A percentile compares a stretch with the other conserved stretches of the same genome.
Conservation (phyloP, 37 sponge, comb jelly and placozoan genomes). For the Cliona cf. orientalis region DNA sequence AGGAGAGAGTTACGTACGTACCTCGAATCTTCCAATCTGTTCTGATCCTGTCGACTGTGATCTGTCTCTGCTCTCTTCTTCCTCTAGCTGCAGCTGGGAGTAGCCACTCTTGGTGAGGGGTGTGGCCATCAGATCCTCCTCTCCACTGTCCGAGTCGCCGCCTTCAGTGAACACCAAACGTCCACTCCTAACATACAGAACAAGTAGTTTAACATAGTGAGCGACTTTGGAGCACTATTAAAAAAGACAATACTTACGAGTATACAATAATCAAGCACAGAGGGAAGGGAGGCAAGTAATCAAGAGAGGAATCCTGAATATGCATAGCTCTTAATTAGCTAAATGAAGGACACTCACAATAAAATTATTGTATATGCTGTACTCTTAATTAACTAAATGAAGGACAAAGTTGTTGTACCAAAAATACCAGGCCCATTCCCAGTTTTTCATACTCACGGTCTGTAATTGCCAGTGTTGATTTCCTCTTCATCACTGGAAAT, state of each 20-base stretch:
- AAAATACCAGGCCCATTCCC: no score
- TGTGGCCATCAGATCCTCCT: constrained; percentile 8
- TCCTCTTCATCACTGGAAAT: not conserved
- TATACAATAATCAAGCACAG: no score
- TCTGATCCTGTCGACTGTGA: not conserved
- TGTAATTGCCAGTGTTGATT: constrained; percentile 4
- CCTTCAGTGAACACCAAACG: not conserved
- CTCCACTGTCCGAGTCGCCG: not conserved
- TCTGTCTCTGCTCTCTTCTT: not conserved
- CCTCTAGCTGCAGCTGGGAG: not conserved
- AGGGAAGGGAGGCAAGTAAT: no score
- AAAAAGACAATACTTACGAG: no score
- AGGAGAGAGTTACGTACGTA: not conserved
- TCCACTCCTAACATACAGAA: constrained; percentile 41
- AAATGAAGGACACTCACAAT: no score
- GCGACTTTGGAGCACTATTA: no score
- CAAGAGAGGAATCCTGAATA: no score
- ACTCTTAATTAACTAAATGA: no score
- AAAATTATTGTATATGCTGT: no score
- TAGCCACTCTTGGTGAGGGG: not conserved
- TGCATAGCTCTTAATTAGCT: no score
- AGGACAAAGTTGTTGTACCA: no score
- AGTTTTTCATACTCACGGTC: not conserved
- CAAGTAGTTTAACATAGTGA: no score
- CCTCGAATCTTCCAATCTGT: constrained; percentile 28